phyloP scores from a whole-genome alignment of 2,797 vertebrate genomes.

The Parauchenoglanis punctatus region DNA sequence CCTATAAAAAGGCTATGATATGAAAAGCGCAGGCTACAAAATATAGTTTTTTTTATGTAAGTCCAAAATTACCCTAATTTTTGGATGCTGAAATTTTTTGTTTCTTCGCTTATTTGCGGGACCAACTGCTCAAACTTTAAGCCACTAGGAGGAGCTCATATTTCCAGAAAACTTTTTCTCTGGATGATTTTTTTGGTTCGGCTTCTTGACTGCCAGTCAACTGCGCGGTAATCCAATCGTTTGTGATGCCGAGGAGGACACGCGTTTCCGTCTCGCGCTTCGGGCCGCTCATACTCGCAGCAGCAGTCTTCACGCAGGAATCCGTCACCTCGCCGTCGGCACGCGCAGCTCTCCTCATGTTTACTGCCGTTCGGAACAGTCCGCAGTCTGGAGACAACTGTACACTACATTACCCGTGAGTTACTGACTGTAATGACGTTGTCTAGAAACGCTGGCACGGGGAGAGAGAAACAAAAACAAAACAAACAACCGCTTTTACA shows the following conservation, averaged over 20 bases:
- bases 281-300: not conserved
- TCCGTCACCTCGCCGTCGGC: not conserved
- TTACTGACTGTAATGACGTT: not conserved
- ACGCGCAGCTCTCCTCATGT: not conserved
- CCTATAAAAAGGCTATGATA: not conserved
- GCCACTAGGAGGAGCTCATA: conserved; percentile 66
- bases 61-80: not conserved
- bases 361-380: not conserved
- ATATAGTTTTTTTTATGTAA: not conserved
- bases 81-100: not conserved
- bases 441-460: conserved; percentile 1
- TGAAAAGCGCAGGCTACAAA: not conserved
- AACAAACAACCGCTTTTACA: not conserved
- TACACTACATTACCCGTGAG: conserved; percentile 18
- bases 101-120: conserved; percentile 22
- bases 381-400: not conserved
- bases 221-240: conserved; percentile 12
- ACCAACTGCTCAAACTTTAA: not conserved
- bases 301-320: not conserved
- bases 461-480: not conserved
- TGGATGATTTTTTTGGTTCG: conserved; percentile 43
- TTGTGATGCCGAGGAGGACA: conserved; percentile 9
- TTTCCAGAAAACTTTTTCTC: conserved; percentile 41
- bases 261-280: conserved; percentile 22
- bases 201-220: conserved; percentile 30